Evolutionary conservation across 2,797 vertebrate genomes (phyloP), one percentile per base, ranked within the genome.

Genomic region (Parauchenoglanis punctatus): DNA sequence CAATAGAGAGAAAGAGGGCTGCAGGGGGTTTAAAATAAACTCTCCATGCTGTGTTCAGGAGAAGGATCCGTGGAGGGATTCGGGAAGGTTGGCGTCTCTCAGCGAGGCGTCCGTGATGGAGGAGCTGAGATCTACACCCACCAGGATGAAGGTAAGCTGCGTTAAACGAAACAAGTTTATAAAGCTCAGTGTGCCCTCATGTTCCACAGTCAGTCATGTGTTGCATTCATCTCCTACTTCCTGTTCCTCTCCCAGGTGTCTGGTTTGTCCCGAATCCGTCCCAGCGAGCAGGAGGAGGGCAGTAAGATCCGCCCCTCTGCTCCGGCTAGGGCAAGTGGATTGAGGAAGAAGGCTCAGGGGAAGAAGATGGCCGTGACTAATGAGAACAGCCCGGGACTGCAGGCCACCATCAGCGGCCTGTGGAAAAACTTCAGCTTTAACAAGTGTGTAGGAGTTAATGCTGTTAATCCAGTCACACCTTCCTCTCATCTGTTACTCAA

Each of bases 391-490:
- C 94, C 96, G 0, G 95, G 90, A 6, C 86, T 97, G 52, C 97
- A 99, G 92, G 91, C 93, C 58, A 97, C 97, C 76, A 96, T 99
- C 94, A 97, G 93, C 72, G 94, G 97, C 75, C 95, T 99, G 7
- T 97, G 98, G 97, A 97, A 96, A 89, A 98, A 95, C 90, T 99
- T 97, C 91, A 96, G 96, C 7, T 99, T 97, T 93, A 97, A 95
- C 93, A 98, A 95, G 98, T 98, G 92, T 93, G 94, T 93, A 81
- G 40, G n/a, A 28, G 23, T 25, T 28, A n/a, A 28, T 1, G 18
- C 17, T 10, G 28, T 35, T 35, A 11, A 78, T 54, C 49, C 77
- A 25, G 13, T 20, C 28, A 40, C 12, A 7, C 20, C 2, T 8
- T 10, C 2, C 23, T 75, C 44, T 49, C 44, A 0, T 75, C 44